Conservation (phyloP, 2,888 invertebrate species). For the Physocephala rufipes region DNA sequence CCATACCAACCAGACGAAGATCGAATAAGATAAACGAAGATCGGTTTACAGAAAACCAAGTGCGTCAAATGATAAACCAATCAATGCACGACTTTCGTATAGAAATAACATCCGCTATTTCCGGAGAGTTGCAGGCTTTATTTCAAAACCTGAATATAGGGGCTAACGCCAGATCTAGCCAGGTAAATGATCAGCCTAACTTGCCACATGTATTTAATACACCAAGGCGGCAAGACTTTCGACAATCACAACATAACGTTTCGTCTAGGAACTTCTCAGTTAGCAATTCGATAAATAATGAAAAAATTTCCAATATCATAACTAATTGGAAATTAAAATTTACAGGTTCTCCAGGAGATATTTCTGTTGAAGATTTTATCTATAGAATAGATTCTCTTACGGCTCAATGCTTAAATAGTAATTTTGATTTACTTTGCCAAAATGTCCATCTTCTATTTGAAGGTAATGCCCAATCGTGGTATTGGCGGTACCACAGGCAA, state of each 20-base stretch:
- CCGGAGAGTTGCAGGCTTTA: slow-evolving; percentile 12
- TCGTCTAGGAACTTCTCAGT: neutral
- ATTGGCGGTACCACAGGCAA: slow-evolving; percentile 33
- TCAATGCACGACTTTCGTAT: neutral
- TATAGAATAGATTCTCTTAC: slow-evolving; percentile 31
- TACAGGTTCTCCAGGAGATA: slow-evolving; percentile 20
- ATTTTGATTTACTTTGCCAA: slow-evolving; percentile 23
- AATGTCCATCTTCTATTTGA: slow-evolving; percentile 29
- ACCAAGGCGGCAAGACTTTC: neutral
- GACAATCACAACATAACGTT: neutral
- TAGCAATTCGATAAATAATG: neutral
- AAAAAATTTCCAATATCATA: slow-evolving; percentile 29
- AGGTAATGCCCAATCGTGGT: slow-evolving; percentile 34
- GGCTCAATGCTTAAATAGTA: slow-evolving; percentile 10
- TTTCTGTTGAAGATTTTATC: slow-evolving; percentile 34
- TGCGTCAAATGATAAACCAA: slow-evolving; percentile 6
- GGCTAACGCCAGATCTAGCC: neutral
- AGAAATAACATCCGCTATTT: neutral
- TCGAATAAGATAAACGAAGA: neutral
- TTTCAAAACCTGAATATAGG: neutral
- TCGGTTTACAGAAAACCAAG: slow-evolving; percentile 1
- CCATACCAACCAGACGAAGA: neutral
- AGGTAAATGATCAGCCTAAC: neutral
- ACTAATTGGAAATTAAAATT: slow-evolving; percentile 34
- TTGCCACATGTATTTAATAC: neutral